Base-by-base conservation (phyloP, 2,797 vertebrate genomes). In the Fratercula arctica region DNA sequence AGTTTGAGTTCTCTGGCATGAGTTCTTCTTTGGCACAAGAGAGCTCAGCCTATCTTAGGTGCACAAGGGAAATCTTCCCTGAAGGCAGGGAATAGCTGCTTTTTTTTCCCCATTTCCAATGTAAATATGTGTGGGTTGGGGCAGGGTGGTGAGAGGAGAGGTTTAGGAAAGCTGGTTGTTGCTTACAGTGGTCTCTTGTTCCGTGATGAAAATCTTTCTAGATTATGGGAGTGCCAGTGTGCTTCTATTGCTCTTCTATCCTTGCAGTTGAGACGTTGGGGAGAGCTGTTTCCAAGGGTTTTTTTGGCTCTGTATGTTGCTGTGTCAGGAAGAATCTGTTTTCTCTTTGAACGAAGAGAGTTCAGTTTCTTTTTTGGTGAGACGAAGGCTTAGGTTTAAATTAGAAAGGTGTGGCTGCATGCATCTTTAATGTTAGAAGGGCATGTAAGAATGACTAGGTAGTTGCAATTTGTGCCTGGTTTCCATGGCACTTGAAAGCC, bases 201-300 rank as follows among this genome's bases (percentile, higher is more conserved):
- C 54, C 39, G 51, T 24, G 6, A 17, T 61, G 43, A 73, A 91
- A 82, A 60, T 69, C 28, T 17, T 90, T 48, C 33, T 37, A 63
- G 39, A 10, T 43, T 54, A 14, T 57, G 7, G 2, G 13, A 60
- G 23, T 37, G 33, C 39, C 51, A 77, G 6, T 13, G 5, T 35
- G 10, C 12, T 78, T 64, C 53, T 84, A 7, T 51, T 81, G n/a
- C 59, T 85, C 7, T 10, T 59, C 29, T 35, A 0, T 29, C 23
- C 41, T 48, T 87, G 63, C 0, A 0, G 41, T 14, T n/a, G 33
- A 63, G 35, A 53, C 33, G 9, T 31, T 82, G 33, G 24, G 25
- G 64, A 85, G 46, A 59, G 20, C 13, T 35, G 14, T 73, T 54
- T 63, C 14, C 46, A 57, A 60, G 35, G 37, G n/a, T 0, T 0